Evolutionary conservation across 1,140 invertebrate genomes (phyloP).

Genomic region (silkworm (Bombyx mori)): ASM3026992v2 NC_085107.1:8659001-8659500

Average conservation of each 20-base stretch:
- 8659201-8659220: no score
- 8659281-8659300: not conserved
- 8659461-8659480: slow-evolving; percentile 3
- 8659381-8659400: not conserved
- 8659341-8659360: slow-evolving; percentile 10
- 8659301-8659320: not conserved
- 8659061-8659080: no score
- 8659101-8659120: no score
- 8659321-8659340: not conserved
- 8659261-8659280: not conserved
- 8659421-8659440: not conserved
- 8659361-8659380: not conserved
- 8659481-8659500: slow-evolving; percentile 16
- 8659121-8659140: no score
- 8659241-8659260: not conserved
- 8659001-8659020: no score
- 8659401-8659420: slow-evolving; percentile 1
- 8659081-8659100: no score
- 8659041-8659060: no score
- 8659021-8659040: no score
- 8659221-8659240: not conserved
- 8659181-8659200: not conserved
- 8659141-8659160: no score
- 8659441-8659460: not conserved
- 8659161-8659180: not conserved